These are phyloP conservation scores for Microplitis manilae DNA, from an alignment of 2,888 invertebrate species.

Conservation along the genomic window DNA sequence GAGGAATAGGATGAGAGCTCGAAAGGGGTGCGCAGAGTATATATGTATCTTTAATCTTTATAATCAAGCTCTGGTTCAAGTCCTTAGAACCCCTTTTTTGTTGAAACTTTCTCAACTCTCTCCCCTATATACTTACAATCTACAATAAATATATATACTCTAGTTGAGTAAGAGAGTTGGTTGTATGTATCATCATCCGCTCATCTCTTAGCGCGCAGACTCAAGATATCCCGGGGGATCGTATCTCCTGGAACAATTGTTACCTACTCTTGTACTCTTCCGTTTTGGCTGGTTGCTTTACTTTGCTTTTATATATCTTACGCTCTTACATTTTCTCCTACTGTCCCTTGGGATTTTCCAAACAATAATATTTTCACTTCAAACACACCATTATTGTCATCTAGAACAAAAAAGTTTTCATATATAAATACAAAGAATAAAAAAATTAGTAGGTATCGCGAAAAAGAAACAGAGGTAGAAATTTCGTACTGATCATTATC, in stretches of 20 bases:
- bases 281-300: background rate
- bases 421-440: background rate
- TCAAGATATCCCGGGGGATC: conserved; percentile 36
- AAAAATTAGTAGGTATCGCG: background rate
- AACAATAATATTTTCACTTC: background rate
- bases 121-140: background rate
- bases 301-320: background rate
- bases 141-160: background rate
- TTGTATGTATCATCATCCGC: background rate
- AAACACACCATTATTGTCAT: background rate
- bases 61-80: conserved; percentile 48
- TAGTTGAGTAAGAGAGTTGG: background rate
- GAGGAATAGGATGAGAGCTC: conserved; percentile 12
- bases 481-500: background rate
- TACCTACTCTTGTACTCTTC: background rate
- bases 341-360: background rate
- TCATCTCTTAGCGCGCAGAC: conserved; percentile 1
- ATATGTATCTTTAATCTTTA: conserved; percentile 53
- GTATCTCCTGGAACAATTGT: conserved; percentile 15
- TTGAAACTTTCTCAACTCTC: conserved; percentile 18
- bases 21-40: conserved; percentile 11
- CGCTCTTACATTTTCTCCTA: background rate
- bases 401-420: background rate
- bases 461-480: background rate
- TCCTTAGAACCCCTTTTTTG: conserved; percentile 44